A percentile compares a stretch with the other conserved stretches of the same genome.
phyloP scores from a whole-genome alignment of 2,113 vertebrate genomes.

The Theristicus caerulescens region DNA sequence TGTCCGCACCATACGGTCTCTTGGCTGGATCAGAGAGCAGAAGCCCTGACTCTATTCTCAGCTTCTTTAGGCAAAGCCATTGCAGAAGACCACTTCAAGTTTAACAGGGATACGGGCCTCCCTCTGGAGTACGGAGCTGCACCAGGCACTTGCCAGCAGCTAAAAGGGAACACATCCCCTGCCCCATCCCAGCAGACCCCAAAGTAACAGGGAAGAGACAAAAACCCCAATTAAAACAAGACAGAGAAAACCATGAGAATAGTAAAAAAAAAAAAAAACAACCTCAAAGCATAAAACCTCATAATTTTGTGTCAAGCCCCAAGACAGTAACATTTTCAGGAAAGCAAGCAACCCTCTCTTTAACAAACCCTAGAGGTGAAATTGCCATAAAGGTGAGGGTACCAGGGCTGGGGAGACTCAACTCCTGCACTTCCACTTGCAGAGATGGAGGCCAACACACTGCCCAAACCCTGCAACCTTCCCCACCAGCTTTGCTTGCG shows the following conservation, averaged over 20 bases:
- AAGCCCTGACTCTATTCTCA: neutral
- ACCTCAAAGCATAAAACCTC: neutral
- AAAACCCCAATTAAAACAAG: neutral
- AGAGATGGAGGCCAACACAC: neutral
- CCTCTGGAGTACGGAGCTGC: neutral
- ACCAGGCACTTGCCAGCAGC: neutral
- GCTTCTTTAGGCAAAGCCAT: neutral
- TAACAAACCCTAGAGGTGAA: fast-evolving
- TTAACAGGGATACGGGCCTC: neutral
- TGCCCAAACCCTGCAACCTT: neutral
- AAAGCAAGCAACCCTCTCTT: neutral
- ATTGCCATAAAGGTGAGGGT: neutral
- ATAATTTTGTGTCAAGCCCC: neutral
- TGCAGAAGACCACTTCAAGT: neutral
- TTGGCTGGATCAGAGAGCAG: neutral
- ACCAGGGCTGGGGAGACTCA: neutral
- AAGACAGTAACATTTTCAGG: neutral
- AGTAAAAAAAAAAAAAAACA: neutral
- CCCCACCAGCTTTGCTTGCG: neutral
- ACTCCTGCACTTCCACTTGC: neutral
- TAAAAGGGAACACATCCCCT: neutral
- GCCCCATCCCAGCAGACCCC: neutral
- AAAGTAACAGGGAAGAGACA: neutral
- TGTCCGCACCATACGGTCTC: fast-evolving
- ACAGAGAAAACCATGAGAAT: neutral